Evolutionary conservation across 2,888 invertebrate genomes (phyloP).

Genomic region (Thecophora atra): DNA sequence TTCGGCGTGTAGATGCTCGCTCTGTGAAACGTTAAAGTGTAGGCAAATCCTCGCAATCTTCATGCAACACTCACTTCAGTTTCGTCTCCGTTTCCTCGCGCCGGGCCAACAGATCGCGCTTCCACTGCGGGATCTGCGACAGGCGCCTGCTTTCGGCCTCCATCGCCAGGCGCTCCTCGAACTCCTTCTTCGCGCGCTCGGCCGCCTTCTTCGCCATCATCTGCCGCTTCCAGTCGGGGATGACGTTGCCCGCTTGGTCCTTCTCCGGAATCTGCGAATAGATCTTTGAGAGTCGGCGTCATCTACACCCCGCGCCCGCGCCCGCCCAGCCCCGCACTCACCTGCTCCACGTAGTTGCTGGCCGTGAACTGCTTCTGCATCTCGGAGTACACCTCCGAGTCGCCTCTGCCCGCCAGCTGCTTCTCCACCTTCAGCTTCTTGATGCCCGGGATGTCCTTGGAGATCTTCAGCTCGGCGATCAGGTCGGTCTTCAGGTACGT

Average conservation of each 20-base stretch:
- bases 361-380: slow-evolving; percentile 85
- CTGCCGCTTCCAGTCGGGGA: slow-evolving; percentile 95
- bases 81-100: slow-evolving; percentile 82
- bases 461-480: slow-evolving; percentile 91
- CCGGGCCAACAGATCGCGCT: slow-evolving; percentile 85
- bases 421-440: slow-evolving; percentile 91
- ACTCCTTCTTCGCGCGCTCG: slow-evolving; percentile 89
- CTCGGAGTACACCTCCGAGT: slow-evolving; percentile 85
- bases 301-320: slow-evolving; percentile 36
- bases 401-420: slow-evolving; percentile 82
- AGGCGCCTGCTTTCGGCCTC: slow-evolving; percentile 87
- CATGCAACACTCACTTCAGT: slow-evolving; percentile 72
- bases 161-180: slow-evolving; percentile 84
- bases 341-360: slow-evolving; percentile 90
- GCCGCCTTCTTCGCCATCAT: slow-evolving; percentile 95
- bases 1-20: slow-evolving; percentile 78
- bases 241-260: slow-evolving; percentile 86
- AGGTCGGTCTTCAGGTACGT: slow-evolving; percentile 84
- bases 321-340: slow-evolving; percentile 65
- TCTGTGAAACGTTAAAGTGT: slow-evolving; percentile 63
- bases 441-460: slow-evolving; percentile 92
- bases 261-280: slow-evolving; percentile 83
- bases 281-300: slow-evolving; percentile 58
- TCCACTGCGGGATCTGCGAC: slow-evolving; percentile 93
- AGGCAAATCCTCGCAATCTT: neutral